A percentile compares a stretch with the other conserved stretches of the same genome.
phyloP scores from a whole-genome alignment of 1,140 invertebrate species.

The Musca vetustissima region DNA sequence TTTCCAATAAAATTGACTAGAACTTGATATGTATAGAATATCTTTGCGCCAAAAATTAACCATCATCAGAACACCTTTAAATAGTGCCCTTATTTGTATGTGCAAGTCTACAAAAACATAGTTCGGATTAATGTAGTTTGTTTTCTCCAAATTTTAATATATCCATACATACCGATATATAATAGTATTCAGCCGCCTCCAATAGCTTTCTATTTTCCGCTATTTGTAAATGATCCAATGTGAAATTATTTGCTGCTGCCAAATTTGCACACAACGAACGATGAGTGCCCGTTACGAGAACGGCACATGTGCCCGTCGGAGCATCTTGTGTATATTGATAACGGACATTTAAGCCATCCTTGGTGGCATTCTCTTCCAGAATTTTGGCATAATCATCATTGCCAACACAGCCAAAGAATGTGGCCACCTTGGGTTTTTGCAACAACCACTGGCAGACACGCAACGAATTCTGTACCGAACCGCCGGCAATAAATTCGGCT shows the following conservation, averaged over 20 bases:
- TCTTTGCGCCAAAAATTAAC: too few species aligned
- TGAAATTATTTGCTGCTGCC: constrained; percentile 93
- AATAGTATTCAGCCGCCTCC: constrained; percentile 82
- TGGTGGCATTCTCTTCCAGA: constrained; percentile 75
- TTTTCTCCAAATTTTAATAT: background rate
- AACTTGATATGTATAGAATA: too few species aligned
- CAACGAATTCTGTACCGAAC: constrained; percentile 92
- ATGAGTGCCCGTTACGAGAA: constrained; percentile 79
- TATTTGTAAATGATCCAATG: constrained; percentile 78
- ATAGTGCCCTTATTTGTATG: background rate
- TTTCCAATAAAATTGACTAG: too few species aligned
- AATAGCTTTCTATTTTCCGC: constrained; percentile 75
- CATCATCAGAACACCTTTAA: too few species aligned
- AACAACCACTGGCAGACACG: constrained; percentile 93
- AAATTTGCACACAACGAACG: constrained; percentile 93
- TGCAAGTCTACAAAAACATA: too few species aligned
- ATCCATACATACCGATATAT: constrained; percentile 80
- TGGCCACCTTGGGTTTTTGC: constrained; percentile 70
- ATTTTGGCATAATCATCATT: constrained; percentile 89
- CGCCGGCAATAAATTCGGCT: constrained; percentile 92
- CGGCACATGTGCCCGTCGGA: constrained; percentile 89
- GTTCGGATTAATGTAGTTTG: too few species aligned
- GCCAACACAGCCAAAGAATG: constrained; percentile 96
- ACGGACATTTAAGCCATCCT: constrained; percentile 82
- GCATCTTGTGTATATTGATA: constrained; percentile 79